A percentile compares a stretch with the other conserved stretches of the same genome.
Evolutionary conservation across 1,140 invertebrate genomes (phyloP).

Genomic region (Samia ricini): DNA sequence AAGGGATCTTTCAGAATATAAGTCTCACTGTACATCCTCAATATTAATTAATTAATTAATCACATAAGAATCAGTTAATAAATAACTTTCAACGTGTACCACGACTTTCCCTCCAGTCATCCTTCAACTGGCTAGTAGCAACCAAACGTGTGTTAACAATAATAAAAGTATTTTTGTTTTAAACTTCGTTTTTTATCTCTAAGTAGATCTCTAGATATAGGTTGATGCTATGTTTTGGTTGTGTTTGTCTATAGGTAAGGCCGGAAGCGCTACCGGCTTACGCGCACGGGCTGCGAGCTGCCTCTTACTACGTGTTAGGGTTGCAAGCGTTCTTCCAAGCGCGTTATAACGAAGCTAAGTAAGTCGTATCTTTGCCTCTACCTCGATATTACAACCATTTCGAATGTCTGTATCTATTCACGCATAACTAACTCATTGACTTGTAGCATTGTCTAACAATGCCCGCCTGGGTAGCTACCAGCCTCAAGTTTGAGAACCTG

Average conservation of each 20-base stretch:
- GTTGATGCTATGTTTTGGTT: not conserved
- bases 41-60: no score
- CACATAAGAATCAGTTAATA: no score
- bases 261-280: conserved; percentile 89
- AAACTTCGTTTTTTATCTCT: not conserved
- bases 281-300: conserved; percentile 93
- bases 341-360: conserved; percentile 98
- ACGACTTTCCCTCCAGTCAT: no score
- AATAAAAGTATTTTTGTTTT: no score
- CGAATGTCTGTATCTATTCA: not conserved
- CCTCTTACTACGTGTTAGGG: conserved; percentile 97
- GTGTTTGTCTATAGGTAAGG: conserved; percentile 81
- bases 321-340: conserved; percentile 97
- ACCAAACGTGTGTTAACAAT: no score
- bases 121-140: no score
- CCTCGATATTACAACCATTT: not conserved
- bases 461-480: no score
- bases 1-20: no score
- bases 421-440: not conserved
- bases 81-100: no score
- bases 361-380: conserved; percentile 67
- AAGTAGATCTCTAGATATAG: not conserved
- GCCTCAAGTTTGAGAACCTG: no score
- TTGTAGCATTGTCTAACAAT: no score
- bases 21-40: no score